A percentile compares a stretch with the other conserved stretches of the same genome.
phyloP scores from a whole-genome alignment of 2,888 invertebrate genomes.

The Steinernema hermaphroditum region DNA sequence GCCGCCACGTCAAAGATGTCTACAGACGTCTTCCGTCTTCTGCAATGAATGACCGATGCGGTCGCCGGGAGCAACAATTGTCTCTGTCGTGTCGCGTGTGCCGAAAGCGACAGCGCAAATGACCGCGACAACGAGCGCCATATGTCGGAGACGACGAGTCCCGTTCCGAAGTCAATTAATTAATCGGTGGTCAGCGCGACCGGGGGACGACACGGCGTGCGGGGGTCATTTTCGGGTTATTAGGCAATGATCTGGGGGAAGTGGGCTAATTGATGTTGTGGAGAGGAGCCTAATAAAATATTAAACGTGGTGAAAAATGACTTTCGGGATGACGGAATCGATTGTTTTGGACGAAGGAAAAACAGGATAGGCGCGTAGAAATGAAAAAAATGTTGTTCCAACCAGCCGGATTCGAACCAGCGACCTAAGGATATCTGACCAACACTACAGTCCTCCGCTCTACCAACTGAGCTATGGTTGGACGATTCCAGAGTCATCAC shows the following conservation, averaged over 20 bases:
- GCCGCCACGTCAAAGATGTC: not conserved
- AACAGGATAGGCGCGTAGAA: too few relatives aligned
- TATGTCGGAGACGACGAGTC: conserved; percentile 1
- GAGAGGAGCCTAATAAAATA: too few relatives aligned
- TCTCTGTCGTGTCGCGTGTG: not conserved
- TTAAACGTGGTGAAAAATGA: too few relatives aligned
- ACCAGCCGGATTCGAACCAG: conserved; percentile 44
- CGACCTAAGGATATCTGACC: conserved; percentile 40
- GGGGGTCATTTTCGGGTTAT: not conserved
- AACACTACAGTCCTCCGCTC: conserved; percentile 50
- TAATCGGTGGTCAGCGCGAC: conserved; percentile 11
- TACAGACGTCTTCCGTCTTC: not conserved
- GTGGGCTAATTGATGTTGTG: not conserved
- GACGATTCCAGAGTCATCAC: too few relatives aligned
- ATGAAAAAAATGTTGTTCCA: not conserved
- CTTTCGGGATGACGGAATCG: too few relatives aligned
- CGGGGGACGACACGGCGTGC: not conserved
- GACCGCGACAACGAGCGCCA: conserved; percentile 18
- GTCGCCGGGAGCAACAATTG: conserved; percentile 13
- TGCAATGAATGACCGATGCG: conserved; percentile 1
- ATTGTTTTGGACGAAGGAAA: too few relatives aligned
- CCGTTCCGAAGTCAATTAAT: conserved; percentile 4
- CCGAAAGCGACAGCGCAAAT: conserved; percentile 24
- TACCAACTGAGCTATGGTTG: conserved; percentile 52
- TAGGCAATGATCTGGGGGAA: conserved; percentile 2